These are phyloP conservation scores for Cheilosia grossa DNA, from an alignment of 2,888 invertebrate species.

Conservation along the genomic window DNA sequence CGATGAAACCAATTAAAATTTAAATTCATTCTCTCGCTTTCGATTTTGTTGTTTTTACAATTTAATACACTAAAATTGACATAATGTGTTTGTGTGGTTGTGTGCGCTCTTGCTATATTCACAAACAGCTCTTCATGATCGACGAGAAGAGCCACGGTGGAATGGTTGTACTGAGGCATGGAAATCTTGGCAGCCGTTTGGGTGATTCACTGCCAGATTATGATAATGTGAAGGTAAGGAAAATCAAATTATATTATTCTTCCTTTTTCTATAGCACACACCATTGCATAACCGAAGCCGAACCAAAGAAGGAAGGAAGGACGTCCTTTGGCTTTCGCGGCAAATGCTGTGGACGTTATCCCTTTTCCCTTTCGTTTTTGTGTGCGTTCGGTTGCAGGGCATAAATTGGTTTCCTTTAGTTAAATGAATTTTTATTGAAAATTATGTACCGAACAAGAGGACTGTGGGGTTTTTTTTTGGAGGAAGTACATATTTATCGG, in stretches of 20 bases:
- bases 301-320: not conserved
- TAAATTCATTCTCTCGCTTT: constrained; percentile 22
- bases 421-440: constrained; percentile 72
- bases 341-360: constrained; percentile 46
- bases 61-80: not conserved
- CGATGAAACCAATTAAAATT: constrained; percentile 46
- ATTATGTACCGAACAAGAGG: constrained; percentile 42
- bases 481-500: constrained; percentile 52
- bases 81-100: constrained; percentile 11
- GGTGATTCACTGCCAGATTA: constrained; percentile 86
- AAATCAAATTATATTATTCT: constrained; percentile 70
- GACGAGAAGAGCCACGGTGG: constrained; percentile 86
- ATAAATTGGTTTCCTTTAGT: constrained; percentile 67
- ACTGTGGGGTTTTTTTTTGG: not conserved
- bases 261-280: not conserved
- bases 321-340: constrained; percentile 33
- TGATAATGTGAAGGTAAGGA: constrained; percentile 87
- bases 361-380: constrained; percentile 15
- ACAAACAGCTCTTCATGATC: constrained; percentile 82
- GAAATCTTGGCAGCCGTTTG: constrained; percentile 84
- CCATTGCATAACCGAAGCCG: constrained; percentile 6
- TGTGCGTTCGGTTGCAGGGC: constrained; percentile 16
- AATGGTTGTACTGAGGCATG: constrained; percentile 84
- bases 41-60: constrained; percentile 5
- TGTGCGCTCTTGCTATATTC: not conserved